phyloP scores from a whole-genome alignment of 2,113 vertebrate genomes.

The Gallinago jamesoni region DNA sequence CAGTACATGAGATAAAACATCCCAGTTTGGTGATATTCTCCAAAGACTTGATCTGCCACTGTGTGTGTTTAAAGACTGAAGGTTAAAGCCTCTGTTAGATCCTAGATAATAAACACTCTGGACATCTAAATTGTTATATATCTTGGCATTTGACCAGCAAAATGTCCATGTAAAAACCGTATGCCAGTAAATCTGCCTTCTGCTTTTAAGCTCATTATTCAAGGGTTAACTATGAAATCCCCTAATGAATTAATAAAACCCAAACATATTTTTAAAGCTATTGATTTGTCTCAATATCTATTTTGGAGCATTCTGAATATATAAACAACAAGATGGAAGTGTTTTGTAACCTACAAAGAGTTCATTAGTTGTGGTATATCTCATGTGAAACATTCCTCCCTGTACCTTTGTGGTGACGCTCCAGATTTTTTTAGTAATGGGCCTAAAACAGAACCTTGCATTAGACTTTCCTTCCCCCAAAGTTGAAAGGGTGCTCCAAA shows the following conservation, averaged over 20 bases:
- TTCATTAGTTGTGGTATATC: neutral
- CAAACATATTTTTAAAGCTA: conserved; percentile 25
- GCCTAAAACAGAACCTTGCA: neutral
- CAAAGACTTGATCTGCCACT: neutral
- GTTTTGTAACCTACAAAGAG: neutral
- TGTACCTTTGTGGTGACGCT: accelerated
- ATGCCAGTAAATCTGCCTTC: conserved; percentile 58
- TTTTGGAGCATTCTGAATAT: neutral
- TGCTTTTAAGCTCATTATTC: conserved; percentile 61
- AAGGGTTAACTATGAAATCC: conserved; percentile 47
- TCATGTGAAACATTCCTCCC: neutral
- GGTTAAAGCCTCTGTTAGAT: neutral
- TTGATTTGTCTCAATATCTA: neutral
- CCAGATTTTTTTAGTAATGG: neutral
- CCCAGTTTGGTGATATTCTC: neutral
- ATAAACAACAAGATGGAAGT: neutral
- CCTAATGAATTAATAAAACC: conserved; percentile 52
- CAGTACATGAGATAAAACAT: neutral
- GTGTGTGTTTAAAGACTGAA: neutral
- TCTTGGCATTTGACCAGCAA: conserved; percentile 51
- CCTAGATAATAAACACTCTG: neutral
- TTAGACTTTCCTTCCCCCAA: neutral
- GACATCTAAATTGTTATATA: neutral
- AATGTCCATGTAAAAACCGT: conserved; percentile 10
- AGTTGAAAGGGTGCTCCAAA: neutral